A percentile compares a stretch with the other conserved stretches of the same genome.
Conservation (phyloP, 2,888 invertebrate species). For the Parthenolecanium corni region DNA sequence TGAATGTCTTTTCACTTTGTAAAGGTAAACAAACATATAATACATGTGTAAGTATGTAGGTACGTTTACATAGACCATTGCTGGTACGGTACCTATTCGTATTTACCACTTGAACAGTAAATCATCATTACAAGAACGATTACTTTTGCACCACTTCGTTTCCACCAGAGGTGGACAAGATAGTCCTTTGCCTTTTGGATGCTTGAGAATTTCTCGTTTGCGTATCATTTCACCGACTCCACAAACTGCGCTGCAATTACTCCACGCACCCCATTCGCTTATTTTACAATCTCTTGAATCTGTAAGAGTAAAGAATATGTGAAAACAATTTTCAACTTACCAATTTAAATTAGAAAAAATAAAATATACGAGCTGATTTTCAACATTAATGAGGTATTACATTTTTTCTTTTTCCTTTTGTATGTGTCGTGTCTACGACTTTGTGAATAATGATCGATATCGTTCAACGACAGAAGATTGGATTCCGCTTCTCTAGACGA, state of each 20-base stretch:
- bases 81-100: too few species aligned
- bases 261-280: slow-evolving; percentile 77
- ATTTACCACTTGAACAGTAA: slow-evolving; percentile 52
- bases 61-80: too few species aligned
- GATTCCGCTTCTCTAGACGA: neutral
- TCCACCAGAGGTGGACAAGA: slow-evolving; percentile 73
- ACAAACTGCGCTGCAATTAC: slow-evolving; percentile 74
- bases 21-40: too few species aligned
- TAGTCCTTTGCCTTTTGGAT: slow-evolving; percentile 65
- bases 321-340: too few species aligned
- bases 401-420: neutral
- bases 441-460: neutral
- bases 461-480: neutral
- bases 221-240: slow-evolving; percentile 81
- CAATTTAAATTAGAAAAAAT: too few species aligned
- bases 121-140: slow-evolving; percentile 49
- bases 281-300: slow-evolving; percentile 62
- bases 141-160: slow-evolving; percentile 79
- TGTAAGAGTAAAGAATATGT: neutral
- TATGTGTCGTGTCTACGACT: neutral
- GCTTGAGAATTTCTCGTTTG: slow-evolving; percentile 61
- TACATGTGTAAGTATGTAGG: too few species aligned
- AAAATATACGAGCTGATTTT: too few species aligned
- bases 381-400: neutral
- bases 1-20: too few species aligned